Evolutionary conservation across 2,888 invertebrate genomes (phyloP).

Genomic region (Amblyteles armatorius): DNA sequence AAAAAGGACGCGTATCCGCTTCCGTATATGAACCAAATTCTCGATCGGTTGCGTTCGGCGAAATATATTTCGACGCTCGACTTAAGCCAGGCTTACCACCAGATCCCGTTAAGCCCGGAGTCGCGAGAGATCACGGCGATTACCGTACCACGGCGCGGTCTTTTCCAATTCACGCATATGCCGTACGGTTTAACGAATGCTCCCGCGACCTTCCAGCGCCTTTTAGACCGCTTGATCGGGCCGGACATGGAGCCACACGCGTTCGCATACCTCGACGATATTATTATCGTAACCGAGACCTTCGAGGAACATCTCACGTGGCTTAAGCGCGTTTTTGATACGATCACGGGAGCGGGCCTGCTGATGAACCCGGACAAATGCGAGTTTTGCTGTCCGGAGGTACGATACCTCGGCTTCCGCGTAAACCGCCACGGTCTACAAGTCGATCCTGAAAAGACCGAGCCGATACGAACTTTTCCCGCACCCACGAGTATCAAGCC

Average conservation of each 20-base stretch:
- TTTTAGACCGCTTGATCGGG: constrained; percentile 73
- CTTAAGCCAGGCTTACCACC: constrained; percentile 49
- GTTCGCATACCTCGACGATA: constrained; percentile 66
- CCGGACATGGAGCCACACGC: constrained; percentile 55
- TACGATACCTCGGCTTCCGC: constrained; percentile 63
- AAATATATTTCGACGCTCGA: constrained; percentile 63
- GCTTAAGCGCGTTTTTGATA: constrained; percentile 61
- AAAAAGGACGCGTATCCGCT: constrained; percentile 66
- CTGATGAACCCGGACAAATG: constrained; percentile 70
- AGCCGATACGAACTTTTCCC: neutral
- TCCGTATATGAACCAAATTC: constrained; percentile 57
- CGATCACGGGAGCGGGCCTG: constrained; percentile 60
- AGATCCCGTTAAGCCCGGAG: constrained; percentile 65
- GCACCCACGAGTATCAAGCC: neutral
- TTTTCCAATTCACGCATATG: constrained; percentile 74
- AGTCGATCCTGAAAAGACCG: neutral
- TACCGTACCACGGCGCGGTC: constrained; percentile 72
- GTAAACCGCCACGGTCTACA: neutral
- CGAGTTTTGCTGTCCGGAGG: constrained; percentile 58
- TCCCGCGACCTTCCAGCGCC: constrained; percentile 74
- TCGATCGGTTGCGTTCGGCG: constrained; percentile 53
- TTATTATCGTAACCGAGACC: constrained; percentile 36
- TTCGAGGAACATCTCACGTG: constrained; percentile 69
- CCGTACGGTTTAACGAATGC: constrained; percentile 73
- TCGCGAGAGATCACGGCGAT: constrained; percentile 75